Evolutionary conservation across 2,113 vertebrate species (phyloP), one percentile per base, ranked within the genome.

Genomic region (Parotia lawesii): DNA sequence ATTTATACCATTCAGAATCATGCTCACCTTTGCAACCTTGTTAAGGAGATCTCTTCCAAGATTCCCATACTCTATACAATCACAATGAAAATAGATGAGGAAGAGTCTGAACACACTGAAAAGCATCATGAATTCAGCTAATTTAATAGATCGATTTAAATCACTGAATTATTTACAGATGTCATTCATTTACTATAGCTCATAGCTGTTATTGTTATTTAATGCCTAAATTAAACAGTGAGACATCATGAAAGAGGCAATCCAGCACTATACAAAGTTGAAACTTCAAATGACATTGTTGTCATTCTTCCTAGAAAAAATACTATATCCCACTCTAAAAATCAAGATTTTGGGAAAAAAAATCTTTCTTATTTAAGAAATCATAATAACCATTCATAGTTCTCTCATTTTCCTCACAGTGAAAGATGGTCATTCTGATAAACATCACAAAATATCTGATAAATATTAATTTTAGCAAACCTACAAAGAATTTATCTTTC

Each of bases 391-490:
- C 9, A 54, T 28, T 82, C 61, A 9, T 50, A 27, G 72, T 81
- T 85, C 6, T 65, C 89, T 62, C 42, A 70, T 81, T 85, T 85
- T 53, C 71, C 51, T 88, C 86, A 47, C 33, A 45, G 57, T 15
- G 40, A 54, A 91, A 82, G 73, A 95, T 17, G 56, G 62, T 51
- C 45, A 93, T 73, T 89, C 37, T 51, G 48, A 75, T 61, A 92
- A 86, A 88, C 12, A 85, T 12, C 25, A 92, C 9, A 90, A 92
- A 95, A 88, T 91, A 87, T 14, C 20, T 87, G 61, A 95, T 92
- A 93, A 96, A 96, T 93, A 96, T 94, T 96, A 29, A 96, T 94
- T 93, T 96, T 89, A 96, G 93, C 51, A 95, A 97, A 92, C 27
- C 80, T 94, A 96, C 80, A 77, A 94, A 96, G 80, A 97, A 87